Percentiles rank a stretch among this genome's conserved stretches.
phyloP scores from a whole-genome alignment of 35 echinoderm and acorn worm species.

The Heliocidaris tuberculata region DNA sequence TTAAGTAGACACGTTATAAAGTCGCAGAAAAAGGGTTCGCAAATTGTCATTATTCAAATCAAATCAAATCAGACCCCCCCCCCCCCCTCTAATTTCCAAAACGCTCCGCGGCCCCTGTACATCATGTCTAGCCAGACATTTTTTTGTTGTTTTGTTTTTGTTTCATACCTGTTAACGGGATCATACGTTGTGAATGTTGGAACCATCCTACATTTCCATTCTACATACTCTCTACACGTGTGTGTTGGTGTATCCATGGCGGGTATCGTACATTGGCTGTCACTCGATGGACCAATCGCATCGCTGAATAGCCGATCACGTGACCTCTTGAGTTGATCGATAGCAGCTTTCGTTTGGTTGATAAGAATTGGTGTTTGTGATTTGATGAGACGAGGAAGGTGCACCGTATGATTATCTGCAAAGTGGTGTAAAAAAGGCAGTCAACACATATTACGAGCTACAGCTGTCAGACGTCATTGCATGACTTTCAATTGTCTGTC shows the following conservation, averaged over 20 bases:
- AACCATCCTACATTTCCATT: constrained; percentile 59
- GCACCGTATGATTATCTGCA: neutral
- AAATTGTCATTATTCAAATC: too few species aligned
- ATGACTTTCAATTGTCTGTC: too few species aligned
- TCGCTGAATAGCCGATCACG: constrained; percentile 42
- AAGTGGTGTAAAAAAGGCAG: neutral
- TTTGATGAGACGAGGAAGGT: neutral
- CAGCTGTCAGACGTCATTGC: too few species aligned
- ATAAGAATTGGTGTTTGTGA: neutral
- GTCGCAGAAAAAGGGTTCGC: too few species aligned
- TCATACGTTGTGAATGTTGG: constrained; percentile 53
- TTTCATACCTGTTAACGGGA: constrained; percentile 42
- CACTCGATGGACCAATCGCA: constrained; percentile 52
- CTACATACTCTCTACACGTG: constrained; percentile 40
- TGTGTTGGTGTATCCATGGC: constrained; percentile 16
- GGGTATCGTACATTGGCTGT: constrained; percentile 53
- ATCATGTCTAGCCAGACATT: too few species aligned
- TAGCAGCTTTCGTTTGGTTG: constrained; percentile 46
- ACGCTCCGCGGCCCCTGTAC: too few species aligned
- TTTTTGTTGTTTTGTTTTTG: too few species aligned
- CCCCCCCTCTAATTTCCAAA: too few species aligned
- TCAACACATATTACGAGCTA: too few species aligned
- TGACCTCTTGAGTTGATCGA: constrained; percentile 36
- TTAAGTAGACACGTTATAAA: too few species aligned
- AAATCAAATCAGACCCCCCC: too few species aligned